Percentiles rank a stretch among this genome's conserved stretches.
Conservation (phyloP, 1,140 invertebrate species). For the Hypsibius dujardini region DNA sequence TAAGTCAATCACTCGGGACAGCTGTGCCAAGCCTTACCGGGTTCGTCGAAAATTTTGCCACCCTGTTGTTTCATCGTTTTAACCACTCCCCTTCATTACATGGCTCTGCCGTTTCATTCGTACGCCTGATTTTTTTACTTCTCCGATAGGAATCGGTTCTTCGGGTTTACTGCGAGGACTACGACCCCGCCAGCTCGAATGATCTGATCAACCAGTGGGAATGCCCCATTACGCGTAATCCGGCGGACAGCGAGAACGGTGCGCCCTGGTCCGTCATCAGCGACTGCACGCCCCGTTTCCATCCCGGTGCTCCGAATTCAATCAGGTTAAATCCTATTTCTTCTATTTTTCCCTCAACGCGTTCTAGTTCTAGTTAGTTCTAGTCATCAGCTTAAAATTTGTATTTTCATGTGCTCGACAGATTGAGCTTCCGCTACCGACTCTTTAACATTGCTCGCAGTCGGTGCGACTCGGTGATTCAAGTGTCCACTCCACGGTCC, state of each 20-base stretch:
- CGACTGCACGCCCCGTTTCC: not conserved
- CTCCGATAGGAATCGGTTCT: slow-evolving; percentile 7
- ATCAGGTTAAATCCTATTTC: not conserved
- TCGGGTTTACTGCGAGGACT: slow-evolving; percentile 6
- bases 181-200: slow-evolving; percentile 1
- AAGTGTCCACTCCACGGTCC: no score
- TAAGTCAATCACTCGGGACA: not conserved
- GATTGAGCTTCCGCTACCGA: no score
- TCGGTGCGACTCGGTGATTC: no score
- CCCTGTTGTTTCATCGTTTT: no score
- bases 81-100: no score
- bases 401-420: no score
- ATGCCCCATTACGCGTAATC: not conserved
- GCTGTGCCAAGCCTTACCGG: not conserved
- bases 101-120: no score
- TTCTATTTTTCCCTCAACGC: no score
- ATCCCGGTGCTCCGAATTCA: slow-evolving; percentile 3
- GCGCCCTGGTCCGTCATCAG: not conserved
- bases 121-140: not conserved
- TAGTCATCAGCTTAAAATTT: no score
- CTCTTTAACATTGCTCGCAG: no score
- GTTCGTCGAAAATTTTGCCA: not conserved
- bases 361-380: no score
- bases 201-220: slow-evolving; percentile 9
- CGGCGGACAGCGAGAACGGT: not conserved